Evolutionary conservation across 2,797 vertebrate species (phyloP), one percentile per base, ranked within the genome.

Genomic region (Manis javanica): DNA sequence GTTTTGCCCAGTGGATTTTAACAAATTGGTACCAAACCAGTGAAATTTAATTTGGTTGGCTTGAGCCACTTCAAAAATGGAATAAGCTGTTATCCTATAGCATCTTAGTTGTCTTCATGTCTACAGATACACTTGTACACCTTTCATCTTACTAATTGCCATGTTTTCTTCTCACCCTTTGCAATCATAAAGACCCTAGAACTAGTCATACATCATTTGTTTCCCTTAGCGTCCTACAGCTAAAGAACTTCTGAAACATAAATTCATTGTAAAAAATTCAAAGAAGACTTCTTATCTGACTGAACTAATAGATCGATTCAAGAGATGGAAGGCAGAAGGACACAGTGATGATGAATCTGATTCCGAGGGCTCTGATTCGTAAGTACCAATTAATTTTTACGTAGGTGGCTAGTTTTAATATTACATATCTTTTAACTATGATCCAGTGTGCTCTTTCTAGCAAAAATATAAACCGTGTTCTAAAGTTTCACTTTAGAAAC

Each of bases 301-400:
- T 29, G 99, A 99, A 55, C 97, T 99, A 77, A 99, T 99, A 4
- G 99, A 99, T 95, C 98, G 99, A 84, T 99, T 99, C 96, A 99
- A 99, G 98, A 99, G 99, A 69, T 99, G 99, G 99, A 99, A 99
- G 95, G 98, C 99, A 37, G 99, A 99, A 94, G 99, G 99, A 42
- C 99, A 99, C 97, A 99, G 99, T 61, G 99, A 99, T 92, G 99
- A 99, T 51, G 99, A 99, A 94, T 99, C 99, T 5, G 99, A 99
- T 97, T 99, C 99, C 0, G 99, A 99, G 23, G 98, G 98, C 90
- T 99, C 99, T 0, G 99, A 99, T 97, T 99, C 99, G 99, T 99
- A 98, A 98, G 99, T 99, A 92, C 39, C 82, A 21, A 90, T 77
- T 81, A 23, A 57, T 95, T 95, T 88, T 69, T 82, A 63, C 69